Evolutionary conservation across 2,113 vertebrate genomes (phyloP), one percentile per base, ranked within the genome.

Genomic region (Riparia riparia): DNA sequence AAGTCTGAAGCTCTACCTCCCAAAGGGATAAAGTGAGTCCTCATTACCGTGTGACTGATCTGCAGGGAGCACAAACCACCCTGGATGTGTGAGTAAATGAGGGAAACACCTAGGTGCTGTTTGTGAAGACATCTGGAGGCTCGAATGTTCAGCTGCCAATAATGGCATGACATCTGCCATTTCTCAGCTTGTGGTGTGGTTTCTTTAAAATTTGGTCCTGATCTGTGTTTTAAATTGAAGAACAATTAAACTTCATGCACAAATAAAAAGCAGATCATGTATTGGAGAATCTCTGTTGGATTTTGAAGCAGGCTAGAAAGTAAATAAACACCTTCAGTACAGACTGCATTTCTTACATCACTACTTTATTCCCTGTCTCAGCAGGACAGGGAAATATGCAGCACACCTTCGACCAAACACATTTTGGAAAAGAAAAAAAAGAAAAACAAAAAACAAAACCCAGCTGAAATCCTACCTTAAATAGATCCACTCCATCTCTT

Each of bases 391-490:
- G 25, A 79, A 90, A 90, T 61, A 60, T 0, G 9, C 29, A 70
- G 86, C 26, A 42, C 13, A 63, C 42, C 8, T 90, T 82, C 74
- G 83, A 73, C 5, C 7, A 85, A 89, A 76, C 17, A 42, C 22
- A 32, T 42, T 80, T 74, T 34, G 9, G 21, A 1, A 18, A 29
- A 32, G 22, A 65, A 34, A 44, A 31, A 28, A 17, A 50, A 12
- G 12, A 41, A n/a, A 37, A 37, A 37, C n/a, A 37, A 37, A 37
- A 37, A 21, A 17, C 17, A 45, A 58, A 39, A 32, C 3, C 28
- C n/a, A 72, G 26, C 32, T 60, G 22, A 91, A 93, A 83, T 60
- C 74, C 26, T 94, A 96, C 94, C 94, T 96, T 82, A 58, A 86
- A 34, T 21, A 95, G 92, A 87, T 91, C 32, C 74, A 80, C 26